Evolutionary conservation across 1,140 invertebrate species (phyloP).

Genomic region (Psix sp.): DNA sequence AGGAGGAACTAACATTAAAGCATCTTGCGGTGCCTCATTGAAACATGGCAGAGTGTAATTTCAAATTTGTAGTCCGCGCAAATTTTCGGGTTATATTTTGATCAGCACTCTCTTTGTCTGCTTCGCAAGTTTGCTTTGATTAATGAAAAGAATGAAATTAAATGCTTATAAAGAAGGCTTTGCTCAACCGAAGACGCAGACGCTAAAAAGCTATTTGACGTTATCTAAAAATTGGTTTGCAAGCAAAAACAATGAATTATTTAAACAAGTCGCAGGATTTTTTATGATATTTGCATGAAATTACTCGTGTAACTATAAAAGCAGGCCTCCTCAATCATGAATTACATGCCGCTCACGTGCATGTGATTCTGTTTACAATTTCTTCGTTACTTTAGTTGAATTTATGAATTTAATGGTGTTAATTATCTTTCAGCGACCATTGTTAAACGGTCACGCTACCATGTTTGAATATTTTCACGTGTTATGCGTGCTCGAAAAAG

Average conservation of each 20-base stretch:
- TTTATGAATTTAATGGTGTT: constrained; percentile 54
- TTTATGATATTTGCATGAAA: constrained; percentile 37
- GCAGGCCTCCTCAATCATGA: constrained; percentile 29
- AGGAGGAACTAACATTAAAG: constrained; percentile 58
- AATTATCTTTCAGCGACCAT: constrained; percentile 41
- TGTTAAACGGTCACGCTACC: constrained; percentile 13
- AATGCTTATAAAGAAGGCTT: constrained; percentile 1
- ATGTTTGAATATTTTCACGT: no score
- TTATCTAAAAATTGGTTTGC: constrained; percentile 16
- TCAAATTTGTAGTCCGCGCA: constrained; percentile 41
- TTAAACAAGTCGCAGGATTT: constrained; percentile 22
- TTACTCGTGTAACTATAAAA: constrained; percentile 38
- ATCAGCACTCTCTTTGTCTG: constrained; percentile 15
- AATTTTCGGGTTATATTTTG: constrained; percentile 43
- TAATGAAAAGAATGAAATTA: constrained; percentile 33
- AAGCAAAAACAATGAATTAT: constrained; percentile 31
- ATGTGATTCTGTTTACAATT: constrained; percentile 53
- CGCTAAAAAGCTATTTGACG: background rate
- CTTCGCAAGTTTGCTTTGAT: constrained; percentile 23
- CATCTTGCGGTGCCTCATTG: constrained; percentile 52
- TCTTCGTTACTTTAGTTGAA: constrained; percentile 52
- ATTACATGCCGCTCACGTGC: constrained; percentile 47
- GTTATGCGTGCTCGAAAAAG: background rate
- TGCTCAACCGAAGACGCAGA: constrained; percentile 1
- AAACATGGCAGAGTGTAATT: constrained; percentile 50